phyloP scores from a whole-genome alignment of 1,140 invertebrate genomes.

The Heliconius himera region DNA sequence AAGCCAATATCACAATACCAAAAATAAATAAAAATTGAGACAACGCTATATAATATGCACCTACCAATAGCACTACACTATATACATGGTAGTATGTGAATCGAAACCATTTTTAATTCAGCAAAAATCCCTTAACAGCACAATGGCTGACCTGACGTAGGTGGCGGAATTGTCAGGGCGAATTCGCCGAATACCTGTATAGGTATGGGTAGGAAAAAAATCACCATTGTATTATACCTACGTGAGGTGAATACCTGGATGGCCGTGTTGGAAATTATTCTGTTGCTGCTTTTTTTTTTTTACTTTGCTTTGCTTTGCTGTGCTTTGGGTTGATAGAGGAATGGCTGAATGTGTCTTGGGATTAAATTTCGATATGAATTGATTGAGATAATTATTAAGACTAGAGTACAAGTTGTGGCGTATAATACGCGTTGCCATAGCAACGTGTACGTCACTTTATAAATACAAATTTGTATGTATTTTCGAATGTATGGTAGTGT shows the following conservation, averaged over 20 bases:
- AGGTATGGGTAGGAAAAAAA: constrained; percentile 49
- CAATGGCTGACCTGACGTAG: constrained; percentile 46
- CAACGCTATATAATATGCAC: neutral
- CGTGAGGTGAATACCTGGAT: constrained; percentile 57
- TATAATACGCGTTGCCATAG: too few relatives aligned
- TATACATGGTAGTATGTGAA: neutral
- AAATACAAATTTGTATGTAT: too few relatives aligned
- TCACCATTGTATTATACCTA: constrained; percentile 58
- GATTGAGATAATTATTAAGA: too few relatives aligned
- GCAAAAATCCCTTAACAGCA: constrained; percentile 44
- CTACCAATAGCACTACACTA: neutral
- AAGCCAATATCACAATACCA: neutral
- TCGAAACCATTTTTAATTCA: constrained; percentile 38
- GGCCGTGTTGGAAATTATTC: constrained; percentile 59
- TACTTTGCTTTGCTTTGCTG: neutral
- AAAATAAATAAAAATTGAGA: neutral
- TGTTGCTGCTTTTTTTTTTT: constrained; percentile 42
- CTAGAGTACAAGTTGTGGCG: too few relatives aligned
- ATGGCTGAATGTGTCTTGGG: too few relatives aligned
- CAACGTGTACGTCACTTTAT: too few relatives aligned
- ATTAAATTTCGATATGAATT: too few relatives aligned
- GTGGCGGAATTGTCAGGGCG: constrained; percentile 47
- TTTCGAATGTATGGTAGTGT: too few relatives aligned
- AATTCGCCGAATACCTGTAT: constrained; percentile 39
- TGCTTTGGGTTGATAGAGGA: too few relatives aligned